Conservation (phyloP, 1,140 invertebrate species). For the Aethina tumida region DNA sequence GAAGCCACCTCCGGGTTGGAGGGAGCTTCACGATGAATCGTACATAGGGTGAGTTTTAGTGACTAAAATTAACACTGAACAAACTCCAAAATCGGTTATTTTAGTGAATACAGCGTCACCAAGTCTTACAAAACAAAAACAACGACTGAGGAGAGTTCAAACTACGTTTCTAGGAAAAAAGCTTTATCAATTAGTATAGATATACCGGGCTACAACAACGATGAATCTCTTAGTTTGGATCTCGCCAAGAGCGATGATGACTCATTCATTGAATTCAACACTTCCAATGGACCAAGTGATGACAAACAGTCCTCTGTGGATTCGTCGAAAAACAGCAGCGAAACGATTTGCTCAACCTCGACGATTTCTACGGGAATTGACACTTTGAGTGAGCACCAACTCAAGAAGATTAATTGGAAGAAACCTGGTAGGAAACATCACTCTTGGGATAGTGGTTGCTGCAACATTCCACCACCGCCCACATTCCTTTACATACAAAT, state of each 20-base stretch:
- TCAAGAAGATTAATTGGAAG: conserved; percentile 26
- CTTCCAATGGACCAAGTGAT: background rate
- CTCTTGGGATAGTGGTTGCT: conserved; percentile 17
- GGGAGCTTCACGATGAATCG: conserved; percentile 65
- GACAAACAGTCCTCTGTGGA: conserved; percentile 2
- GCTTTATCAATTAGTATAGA: too few species aligned
- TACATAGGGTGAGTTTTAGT: conserved; percentile 36
- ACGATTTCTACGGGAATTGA: conserved; percentile 9
- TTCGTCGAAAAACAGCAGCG: background rate
- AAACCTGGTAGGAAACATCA: conserved; percentile 21
- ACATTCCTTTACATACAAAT: conserved; percentile 93
- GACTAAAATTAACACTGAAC: too few species aligned
- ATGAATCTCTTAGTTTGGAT: background rate
- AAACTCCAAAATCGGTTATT: too few species aligned
- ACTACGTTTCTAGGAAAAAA: too few species aligned
- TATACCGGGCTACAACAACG: too few species aligned
- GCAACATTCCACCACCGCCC: conserved; percentile 33
- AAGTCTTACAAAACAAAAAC: too few species aligned
- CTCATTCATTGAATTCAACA: conserved; percentile 9
- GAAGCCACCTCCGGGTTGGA: conserved; percentile 77
- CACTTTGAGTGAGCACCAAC: conserved; percentile 15
- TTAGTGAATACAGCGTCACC: too few species aligned
- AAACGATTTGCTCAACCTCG: background rate
- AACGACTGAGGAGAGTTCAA: too few species aligned
- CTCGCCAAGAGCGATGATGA: conserved; percentile 4